A percentile compares a stretch with the other conserved stretches of the same genome.
Evolutionary conservation across 2,113 vertebrate genomes (phyloP).

Genomic region (Athene noctua): DNA sequence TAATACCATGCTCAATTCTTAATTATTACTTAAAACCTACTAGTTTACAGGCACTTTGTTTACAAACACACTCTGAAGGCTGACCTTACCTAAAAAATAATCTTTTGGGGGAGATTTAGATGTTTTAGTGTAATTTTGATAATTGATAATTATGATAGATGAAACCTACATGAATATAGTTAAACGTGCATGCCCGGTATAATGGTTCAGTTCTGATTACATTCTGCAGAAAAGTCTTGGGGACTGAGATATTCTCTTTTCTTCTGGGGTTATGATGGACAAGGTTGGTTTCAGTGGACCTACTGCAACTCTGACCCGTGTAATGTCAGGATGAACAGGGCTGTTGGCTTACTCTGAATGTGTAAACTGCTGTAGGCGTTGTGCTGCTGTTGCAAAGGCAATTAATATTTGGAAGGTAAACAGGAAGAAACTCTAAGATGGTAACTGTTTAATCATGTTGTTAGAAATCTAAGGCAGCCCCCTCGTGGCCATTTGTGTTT

Average conservation of each 20-base stretch:
- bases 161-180: not conserved
- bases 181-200: not conserved
- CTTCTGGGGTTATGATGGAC: not conserved
- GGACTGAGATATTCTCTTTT: not conserved
- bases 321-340: accelerated
- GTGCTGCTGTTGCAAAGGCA: not conserved
- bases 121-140: not conserved
- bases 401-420: too few species aligned
- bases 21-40: not conserved
- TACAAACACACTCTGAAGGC: not conserved
- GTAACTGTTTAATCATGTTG: accelerated
- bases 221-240: not conserved
- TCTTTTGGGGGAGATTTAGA: not conserved
- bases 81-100: not conserved
- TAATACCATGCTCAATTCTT: not conserved
- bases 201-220: not conserved
- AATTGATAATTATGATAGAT: not conserved
- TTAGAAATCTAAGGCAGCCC: not conserved
- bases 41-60: not conserved
- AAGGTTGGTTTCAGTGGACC: not conserved
- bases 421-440: not conserved
- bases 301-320: accelerated
- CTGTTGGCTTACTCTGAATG: not conserved
- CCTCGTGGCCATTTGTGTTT: not conserved
- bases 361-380: not conserved